These are phyloP conservation scores for Geococcyx californianus DNA, from an alignment of 2,113 vertebrate genomes.

Conservation along the genomic window DNA sequence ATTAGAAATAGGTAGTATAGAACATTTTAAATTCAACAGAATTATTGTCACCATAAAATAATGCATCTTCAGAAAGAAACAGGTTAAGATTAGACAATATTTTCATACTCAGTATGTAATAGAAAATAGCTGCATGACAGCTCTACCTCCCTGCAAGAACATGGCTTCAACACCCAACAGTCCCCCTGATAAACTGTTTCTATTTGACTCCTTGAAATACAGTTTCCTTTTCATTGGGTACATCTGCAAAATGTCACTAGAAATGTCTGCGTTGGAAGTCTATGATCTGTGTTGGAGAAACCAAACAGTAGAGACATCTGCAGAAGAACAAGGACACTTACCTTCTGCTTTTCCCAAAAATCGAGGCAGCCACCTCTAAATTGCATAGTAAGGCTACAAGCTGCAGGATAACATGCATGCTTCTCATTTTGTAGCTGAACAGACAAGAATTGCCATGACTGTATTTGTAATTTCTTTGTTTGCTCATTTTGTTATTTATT, in stretches of 20 bases:
- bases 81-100: neutral
- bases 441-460: neutral
- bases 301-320: neutral
- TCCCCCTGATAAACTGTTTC: neutral
- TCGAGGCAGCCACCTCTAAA: neutral
- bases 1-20: neutral
- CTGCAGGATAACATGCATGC: neutral
- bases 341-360: neutral
- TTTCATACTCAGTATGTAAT: neutral
- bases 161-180: neutral
- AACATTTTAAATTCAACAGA: neutral
- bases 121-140: neutral
- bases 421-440: neutral
- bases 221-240: neutral
- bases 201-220: neutral
- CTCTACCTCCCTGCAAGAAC: neutral
- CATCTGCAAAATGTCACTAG: neutral
- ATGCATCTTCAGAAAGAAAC: neutral
- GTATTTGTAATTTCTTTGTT: neutral
- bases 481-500: conserved; percentile 48
- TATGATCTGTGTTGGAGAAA: neutral
- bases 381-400: conserved; percentile 13
- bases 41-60: neutral
- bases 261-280: neutral
- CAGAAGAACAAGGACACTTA: conserved; percentile 37